phyloP scores from a whole-genome alignment of 2,888 invertebrate species.

The Meta bourneti region DNA sequence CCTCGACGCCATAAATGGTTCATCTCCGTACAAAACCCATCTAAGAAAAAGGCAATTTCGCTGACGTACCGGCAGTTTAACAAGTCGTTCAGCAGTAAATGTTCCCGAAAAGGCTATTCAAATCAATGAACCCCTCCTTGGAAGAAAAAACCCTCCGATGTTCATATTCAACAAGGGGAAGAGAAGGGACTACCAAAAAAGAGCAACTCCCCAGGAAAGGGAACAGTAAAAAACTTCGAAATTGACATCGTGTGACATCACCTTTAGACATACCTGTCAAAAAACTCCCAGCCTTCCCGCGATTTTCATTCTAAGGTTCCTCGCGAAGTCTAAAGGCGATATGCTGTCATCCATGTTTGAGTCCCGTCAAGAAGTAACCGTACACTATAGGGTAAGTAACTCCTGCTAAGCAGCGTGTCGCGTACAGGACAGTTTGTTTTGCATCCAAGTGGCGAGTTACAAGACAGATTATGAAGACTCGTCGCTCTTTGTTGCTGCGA shows the following conservation, averaged over 20 bases:
- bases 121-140: conserved; percentile 26
- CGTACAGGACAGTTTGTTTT: conserved; percentile 64
- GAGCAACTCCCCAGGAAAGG: conserved; percentile 29
- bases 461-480: conserved; percentile 67
- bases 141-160: not conserved
- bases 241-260: conserved; percentile 49
- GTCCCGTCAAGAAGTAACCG: conserved; percentile 37
- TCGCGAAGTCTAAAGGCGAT: conserved; percentile 15
- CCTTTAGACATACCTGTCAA: conserved; percentile 65
- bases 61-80: conserved; percentile 17
- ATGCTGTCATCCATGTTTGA: conserved; percentile 57
- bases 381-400: conserved; percentile 10
- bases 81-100: conserved; percentile 20
- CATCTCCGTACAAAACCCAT: not conserved
- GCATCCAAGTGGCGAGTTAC: conserved; percentile 51
- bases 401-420: no score
- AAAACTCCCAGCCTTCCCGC: not conserved
- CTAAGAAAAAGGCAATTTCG: conserved; percentile 12
- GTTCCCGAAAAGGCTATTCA: conserved; percentile 21
- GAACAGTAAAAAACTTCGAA: conserved; percentile 7
- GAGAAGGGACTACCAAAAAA: conserved; percentile 15
- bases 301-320: conserved; percentile 1
- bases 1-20: no score
- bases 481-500: conserved; percentile 31
- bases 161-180: conserved; percentile 32